phyloP scores from a whole-genome alignment of 2,113 vertebrate genomes.

The Nycticebus coucang region DNA sequence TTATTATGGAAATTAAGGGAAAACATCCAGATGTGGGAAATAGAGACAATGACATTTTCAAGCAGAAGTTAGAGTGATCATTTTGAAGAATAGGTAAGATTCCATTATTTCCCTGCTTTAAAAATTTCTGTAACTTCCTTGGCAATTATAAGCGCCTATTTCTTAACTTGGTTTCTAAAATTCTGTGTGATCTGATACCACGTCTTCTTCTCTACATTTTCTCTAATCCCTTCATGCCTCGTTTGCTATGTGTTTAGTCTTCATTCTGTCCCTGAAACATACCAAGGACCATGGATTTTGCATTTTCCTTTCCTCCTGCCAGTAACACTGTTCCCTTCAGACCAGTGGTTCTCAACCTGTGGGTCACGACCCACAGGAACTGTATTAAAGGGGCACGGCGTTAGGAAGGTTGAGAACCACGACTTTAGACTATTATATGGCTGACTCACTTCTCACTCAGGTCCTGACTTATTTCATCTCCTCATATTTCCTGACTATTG shows the following conservation, averaged over 20 bases:
- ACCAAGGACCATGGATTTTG: not conserved
- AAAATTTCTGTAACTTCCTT: not conserved
- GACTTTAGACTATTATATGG: not conserved
- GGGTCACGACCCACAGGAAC: too few relatives aligned
- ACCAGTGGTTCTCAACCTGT: too few relatives aligned
- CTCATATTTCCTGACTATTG: not conserved
- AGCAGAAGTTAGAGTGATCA: not conserved
- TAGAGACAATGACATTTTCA: not conserved
- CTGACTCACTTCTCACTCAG: not conserved
- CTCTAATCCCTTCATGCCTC: not conserved
- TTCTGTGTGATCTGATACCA: not conserved
- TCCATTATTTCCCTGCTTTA: not conserved
- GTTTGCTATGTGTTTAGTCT: not conserved
- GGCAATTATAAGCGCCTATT: not conserved
- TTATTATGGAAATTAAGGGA: not conserved
- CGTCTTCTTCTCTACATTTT: not conserved
- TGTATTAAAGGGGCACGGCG: too few relatives aligned
- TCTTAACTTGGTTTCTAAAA: not conserved
- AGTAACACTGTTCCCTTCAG: not conserved
- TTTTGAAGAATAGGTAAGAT: not conserved
- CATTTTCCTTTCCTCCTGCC: not conserved
- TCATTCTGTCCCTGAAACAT: not conserved
- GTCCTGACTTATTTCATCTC: not conserved
- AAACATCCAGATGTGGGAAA: not conserved
- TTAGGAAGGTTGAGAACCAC: too few relatives aligned